These are phyloP conservation scores for Oncorhynchus mykiss DNA, from an alignment of 2,113 vertebrate genomes.

Conservation along the genomic window DNA sequence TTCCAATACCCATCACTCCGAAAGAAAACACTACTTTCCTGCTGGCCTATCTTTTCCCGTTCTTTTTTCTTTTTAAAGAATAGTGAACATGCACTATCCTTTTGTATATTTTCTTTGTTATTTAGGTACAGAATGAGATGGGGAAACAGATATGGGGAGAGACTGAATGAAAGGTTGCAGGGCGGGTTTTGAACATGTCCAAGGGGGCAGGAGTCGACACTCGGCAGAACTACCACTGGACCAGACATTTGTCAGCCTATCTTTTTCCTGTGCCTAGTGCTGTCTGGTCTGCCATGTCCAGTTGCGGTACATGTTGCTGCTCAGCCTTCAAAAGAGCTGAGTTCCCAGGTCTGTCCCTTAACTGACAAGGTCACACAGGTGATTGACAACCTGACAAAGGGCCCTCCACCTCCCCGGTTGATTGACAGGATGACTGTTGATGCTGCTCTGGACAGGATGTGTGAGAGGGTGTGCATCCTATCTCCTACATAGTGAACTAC, in stretches of 20 bases:
- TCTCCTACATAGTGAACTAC: not conserved
- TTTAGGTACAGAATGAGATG: no score
- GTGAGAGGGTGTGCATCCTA: not conserved
- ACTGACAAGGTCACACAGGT: not conserved
- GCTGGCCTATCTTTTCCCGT: no score
- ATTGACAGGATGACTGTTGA: not conserved
- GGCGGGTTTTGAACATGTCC: no score
- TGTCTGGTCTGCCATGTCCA: not conserved
- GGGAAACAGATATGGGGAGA: no score
- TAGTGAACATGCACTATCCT: no score
- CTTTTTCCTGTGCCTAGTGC: not conserved
- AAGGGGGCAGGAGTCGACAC: no score
- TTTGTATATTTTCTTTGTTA: no score
- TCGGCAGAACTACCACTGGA: no score
- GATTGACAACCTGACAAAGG: conserved; percentile 2
- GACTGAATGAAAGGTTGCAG: no score
- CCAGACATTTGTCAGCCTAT: not conserved
- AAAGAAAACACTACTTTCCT: no score
- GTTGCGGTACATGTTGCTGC: not conserved
- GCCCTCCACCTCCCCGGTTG: not conserved
- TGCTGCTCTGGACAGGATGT: not conserved
- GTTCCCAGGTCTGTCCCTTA: not conserved
- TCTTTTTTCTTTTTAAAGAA: no score
- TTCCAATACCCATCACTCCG: no score
- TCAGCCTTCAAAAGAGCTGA: conserved; percentile 8